These are phyloP conservation scores for Delphinapterus leucas DNA, from an alignment of 2,113 vertebrate species.

Conservation along the genomic window DNA sequence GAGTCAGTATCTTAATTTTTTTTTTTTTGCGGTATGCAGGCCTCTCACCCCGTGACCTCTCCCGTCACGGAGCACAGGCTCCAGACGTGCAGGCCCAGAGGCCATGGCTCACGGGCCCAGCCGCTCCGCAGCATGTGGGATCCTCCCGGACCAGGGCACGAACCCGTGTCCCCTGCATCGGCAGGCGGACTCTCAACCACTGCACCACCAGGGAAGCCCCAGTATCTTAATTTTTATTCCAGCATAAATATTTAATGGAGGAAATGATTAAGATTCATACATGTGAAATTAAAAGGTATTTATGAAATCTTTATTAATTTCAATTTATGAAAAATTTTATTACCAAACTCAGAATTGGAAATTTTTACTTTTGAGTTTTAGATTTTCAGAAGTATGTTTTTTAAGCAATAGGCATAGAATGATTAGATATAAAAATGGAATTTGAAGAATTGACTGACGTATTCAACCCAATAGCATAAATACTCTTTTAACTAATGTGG, in stretches of 20 bases:
- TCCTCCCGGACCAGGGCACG: too few species aligned
- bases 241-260: not conserved
- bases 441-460: not conserved
- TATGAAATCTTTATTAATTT: not conserved
- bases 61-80: too few species aligned
- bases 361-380: not conserved
- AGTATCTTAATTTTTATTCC: conserved; percentile 29
- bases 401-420: not conserved
- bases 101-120: too few species aligned
- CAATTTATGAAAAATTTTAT: not conserved
- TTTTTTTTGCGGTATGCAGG: too few species aligned
- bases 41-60: too few species aligned
- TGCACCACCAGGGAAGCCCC: too few species aligned
- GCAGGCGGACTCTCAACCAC: too few species aligned
- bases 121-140: too few species aligned
- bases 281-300: conserved; percentile 9
- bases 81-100: too few species aligned
- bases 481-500: not conserved
- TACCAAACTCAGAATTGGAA: not conserved
- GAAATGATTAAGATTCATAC: not conserved
- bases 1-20: conserved; percentile 19
- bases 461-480: not conserved
- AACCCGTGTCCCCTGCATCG: too few species aligned
- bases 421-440: not conserved
- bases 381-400: not conserved